Base-by-base conservation (phyloP, 2,888 invertebrate species). In the Polydrusus pterygomalis region DNA sequence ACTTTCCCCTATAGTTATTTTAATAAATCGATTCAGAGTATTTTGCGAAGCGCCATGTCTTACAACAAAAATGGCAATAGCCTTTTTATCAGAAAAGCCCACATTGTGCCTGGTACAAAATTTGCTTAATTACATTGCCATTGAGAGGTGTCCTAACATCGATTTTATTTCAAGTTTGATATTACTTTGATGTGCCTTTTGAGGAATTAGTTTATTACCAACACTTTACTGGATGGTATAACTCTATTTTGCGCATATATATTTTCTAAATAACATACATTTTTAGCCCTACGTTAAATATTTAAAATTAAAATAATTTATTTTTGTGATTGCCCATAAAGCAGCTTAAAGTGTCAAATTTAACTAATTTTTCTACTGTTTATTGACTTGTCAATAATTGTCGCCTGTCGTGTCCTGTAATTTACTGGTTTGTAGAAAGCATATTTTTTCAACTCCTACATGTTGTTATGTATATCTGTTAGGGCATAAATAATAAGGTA, bases 91-190 rank as follows among this genome's bases (percentile, higher is more conserved):
- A 54, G 54, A 43, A 65, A 68, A 20, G 68, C 43, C 20, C 17
- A 18, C 30, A 38, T 68, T 40, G 68, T 68, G 68, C 68, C 68
- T 68, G 68, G 68, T 43, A 68, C 68, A 54, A 67, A 68, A 54
- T 68, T 18, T 45, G 40, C 45, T 25, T 54, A 68, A 68, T 68
- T 68, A 25, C 54, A 17, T 68, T 40, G 51, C 68, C 30, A 68
- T 56, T 68, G 54, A 56, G 54, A 68, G 54, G 68, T 68, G 68
- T 68, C 40, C 54, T 40, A 67, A 20, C 38, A 68, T 68, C 56
- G 68, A 68, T 68, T 68, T 68, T 54, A 43, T 40, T 68, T 54
- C 38, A 18, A 10, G 18, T 34, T 60, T 38, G 58, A 11, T 38
- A 60, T 60, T 60, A 34, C 38, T 18, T 38, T 60, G 11, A 60